Evolutionary conservation across 64 coral and sea anemone species (phyloP), one percentile per base, ranked within the genome.

Genomic region (Astreopora myriophthalma): DNA sequence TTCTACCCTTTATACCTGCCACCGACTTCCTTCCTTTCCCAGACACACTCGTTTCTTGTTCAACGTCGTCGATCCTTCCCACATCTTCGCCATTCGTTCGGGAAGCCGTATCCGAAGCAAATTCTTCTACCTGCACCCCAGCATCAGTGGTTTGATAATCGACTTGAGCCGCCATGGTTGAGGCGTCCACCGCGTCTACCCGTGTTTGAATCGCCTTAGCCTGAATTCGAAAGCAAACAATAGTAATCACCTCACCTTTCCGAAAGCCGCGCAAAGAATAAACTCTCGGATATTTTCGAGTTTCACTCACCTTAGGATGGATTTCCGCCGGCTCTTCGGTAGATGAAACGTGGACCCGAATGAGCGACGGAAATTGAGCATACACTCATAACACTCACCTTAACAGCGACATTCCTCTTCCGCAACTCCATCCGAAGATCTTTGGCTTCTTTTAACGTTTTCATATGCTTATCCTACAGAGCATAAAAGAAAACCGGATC

Each of bases 151-250:
- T 65, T 76, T 30, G 52, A 26, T 25, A 69, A 30, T 71, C 63
- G 36, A 48, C 63, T 31, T 48, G 84, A 71, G 35, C 29, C 84
- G 35, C 29, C 84, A 69, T 86, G 1, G 63, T 71, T 2, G 63
- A 86, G 19, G 65, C 44, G 63, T 86, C 35, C 29, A 71, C 27
- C 35, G 49, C 52, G 3, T 6, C 26, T 3, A 48, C 61, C 11
- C 44, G 26, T 42, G 88, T 66, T 80, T 90, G 88, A 24, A 79
- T 71, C 23, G 75, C 58, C 74, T 81, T 90, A 6, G 42, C 35
- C 88, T 81, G 26, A 65, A 13, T 30, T 46, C 2, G 29, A 69
- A 44, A 34, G 27, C 6, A 20, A 40, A 42, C 8, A 62, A 80
- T 69, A 3, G 20, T 5, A 25, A 65, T 26, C 25, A 19, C 1